Percentiles rank a stretch among this genome's conserved stretches.
Evolutionary conservation across 2,113 vertebrate species (phyloP).

Genomic region (Columbina picui): DNA sequence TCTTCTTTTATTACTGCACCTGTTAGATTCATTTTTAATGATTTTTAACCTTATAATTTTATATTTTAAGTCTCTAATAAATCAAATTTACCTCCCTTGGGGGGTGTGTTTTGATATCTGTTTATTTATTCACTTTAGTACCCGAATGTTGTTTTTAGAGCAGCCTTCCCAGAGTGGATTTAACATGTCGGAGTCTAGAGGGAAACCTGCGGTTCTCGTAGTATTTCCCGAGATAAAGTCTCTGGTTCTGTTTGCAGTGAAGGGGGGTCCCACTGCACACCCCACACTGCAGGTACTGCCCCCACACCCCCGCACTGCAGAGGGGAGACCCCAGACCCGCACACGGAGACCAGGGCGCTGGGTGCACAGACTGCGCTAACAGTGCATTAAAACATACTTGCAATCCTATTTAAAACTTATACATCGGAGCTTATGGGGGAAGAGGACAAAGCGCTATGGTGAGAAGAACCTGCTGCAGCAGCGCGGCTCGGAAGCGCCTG

Average conservation of each 20-base stretch:
- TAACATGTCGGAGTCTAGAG: neutral
- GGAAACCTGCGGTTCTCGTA: neutral
- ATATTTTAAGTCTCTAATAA: conserved; percentile 31
- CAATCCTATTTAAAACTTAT: neutral
- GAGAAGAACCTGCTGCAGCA: neutral
- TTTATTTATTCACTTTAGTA: conserved; percentile 41
- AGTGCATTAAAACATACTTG: neutral
- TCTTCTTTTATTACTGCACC: conserved; percentile 16
- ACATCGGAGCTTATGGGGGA: no score
- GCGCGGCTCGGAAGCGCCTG: rapidly evolving
- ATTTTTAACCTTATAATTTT: conserved; percentile 38
- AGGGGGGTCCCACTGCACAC: neutral
- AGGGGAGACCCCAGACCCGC: no score
- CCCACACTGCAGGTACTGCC: rapidly evolving
- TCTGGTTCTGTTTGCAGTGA: neutral
- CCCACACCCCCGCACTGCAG: neutral
- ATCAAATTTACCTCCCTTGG: neutral
- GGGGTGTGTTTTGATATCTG: conserved; percentile 15
- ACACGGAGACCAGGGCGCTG: rapidly evolving
- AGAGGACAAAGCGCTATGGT: neutral
- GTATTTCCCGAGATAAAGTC: neutral
- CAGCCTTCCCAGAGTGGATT: neutral
- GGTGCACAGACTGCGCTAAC: neutral
- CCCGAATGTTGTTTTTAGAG: no score
- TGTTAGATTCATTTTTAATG: conserved; percentile 20